Base-by-base conservation (phyloP, 1,140 invertebrate species). In the Euura saliciscinereae region DNA sequence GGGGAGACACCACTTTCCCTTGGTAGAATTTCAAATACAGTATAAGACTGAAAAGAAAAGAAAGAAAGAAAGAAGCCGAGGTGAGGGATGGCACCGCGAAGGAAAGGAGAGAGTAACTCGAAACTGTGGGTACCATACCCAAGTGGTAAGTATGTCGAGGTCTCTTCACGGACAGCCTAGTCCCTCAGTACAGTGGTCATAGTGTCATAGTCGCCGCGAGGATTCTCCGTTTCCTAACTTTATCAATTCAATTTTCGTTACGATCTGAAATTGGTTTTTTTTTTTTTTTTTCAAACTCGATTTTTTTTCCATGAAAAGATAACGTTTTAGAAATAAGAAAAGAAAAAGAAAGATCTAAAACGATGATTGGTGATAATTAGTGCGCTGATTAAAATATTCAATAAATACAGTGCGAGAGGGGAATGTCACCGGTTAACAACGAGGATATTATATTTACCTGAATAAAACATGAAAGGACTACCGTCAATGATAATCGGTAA, bases 111-210 rank as follows among this genome's bases (percentile, higher is more conserved):
- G 78, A 76, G 74, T 66, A 73, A 71, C 65, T 71, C 28, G 28
- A 28, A 28, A 28, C 28, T 0, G 28, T 28, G 28, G 28, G 28
- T 28, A 28, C 28, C 28, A 28, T 28, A 28, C 28, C 28, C 28
- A 28, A 28, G 71, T 74, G 73, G 77, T 82, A 87, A 87, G 86
- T 88, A 81, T 88, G 86, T 88, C 86, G 86, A 87, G 86, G 86
- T 86, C 85, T 88, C 87, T 86, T 86, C 86, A 86, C 84, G 85
- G 85, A 81, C 85, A 86, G 85, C 83, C 28, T 28, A 28, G 28
- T 28, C 28, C 82, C 78, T 82, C 81, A 77, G 79, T 77, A 80
- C 79, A 79, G 80, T 82, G 76, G 77, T 28, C 28, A 28, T 28
- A 28, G 28, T 28, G 28, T 28, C 28, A 28, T 28, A 28, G 28